Evolutionary conservation across 2,888 invertebrate species (phyloP).

Genomic region (Dromius quadrimaculatus): DNA sequence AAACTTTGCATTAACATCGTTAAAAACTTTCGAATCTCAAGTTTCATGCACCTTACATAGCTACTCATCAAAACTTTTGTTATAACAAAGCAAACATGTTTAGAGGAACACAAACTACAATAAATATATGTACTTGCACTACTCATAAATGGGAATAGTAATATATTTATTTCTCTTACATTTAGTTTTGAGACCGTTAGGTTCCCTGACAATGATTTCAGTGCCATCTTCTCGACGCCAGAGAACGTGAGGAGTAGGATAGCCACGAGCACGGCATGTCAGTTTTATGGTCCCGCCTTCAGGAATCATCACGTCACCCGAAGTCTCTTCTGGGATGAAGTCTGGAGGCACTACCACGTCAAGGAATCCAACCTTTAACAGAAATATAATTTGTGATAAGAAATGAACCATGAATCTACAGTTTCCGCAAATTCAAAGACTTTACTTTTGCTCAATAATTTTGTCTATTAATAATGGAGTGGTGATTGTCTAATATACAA

Average conservation of each 20-base stretch:
- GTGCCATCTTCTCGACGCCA: slow-evolving; percentile 89
- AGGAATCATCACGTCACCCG: slow-evolving; percentile 89
- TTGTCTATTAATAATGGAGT: no score
- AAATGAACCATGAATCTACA: no score
- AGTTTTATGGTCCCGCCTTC: slow-evolving; percentile 82
- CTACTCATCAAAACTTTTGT: slow-evolving; percentile 16
- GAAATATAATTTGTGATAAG: no score
- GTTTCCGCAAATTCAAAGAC: no score
- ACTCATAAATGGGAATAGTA: background rate
- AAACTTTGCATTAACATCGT: slow-evolving; percentile 13
- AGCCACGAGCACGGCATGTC: slow-evolving; percentile 81
- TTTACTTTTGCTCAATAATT: no score
- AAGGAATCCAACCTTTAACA: slow-evolving; percentile 81
- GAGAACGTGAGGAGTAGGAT: slow-evolving; percentile 82
- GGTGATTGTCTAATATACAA: no score
- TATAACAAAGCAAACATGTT: background rate
- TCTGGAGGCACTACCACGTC: slow-evolving; percentile 94
- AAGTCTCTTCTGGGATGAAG: slow-evolving; percentile 87
- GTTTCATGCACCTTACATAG: slow-evolving; percentile 5
- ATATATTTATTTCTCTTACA: slow-evolving; percentile 64
- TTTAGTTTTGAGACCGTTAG: slow-evolving; percentile 74
- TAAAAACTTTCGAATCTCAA: background rate
- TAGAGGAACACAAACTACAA: background rate
- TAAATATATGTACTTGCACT: no score
- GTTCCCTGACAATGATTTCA: slow-evolving; percentile 82